Percentiles rank a stretch among this genome's conserved stretches.
These are phyloP conservation scores for Blastobasis adustella DNA, from an alignment of 2,888 invertebrate species.

Conservation along the genomic window DNA sequence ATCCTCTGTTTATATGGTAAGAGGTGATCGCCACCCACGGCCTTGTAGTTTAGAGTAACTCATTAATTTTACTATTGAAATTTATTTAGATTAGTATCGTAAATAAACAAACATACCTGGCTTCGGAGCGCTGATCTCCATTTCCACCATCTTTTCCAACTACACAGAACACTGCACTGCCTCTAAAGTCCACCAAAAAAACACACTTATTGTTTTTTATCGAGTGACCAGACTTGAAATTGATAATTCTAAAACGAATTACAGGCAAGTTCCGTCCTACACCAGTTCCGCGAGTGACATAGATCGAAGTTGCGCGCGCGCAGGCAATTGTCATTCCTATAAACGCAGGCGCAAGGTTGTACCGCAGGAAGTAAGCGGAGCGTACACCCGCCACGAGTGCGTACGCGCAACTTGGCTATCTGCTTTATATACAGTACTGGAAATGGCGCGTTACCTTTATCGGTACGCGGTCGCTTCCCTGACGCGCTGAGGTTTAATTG, in stretches of 20 bases:
- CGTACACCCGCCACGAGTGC: conserved; percentile 5
- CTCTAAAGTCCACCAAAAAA: background rate
- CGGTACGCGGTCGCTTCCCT: too few species aligned
- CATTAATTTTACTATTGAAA: background rate
- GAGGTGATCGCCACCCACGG: too few species aligned
- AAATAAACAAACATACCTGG: background rate
- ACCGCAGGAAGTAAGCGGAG: conserved; percentile 4
- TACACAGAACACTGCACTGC: background rate
- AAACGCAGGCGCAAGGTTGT: background rate
- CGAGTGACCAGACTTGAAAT: too few species aligned
- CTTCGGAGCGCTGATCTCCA: background rate
- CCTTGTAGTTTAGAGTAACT: too few species aligned
- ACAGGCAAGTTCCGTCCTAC: too few species aligned
- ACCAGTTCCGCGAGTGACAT: too few species aligned
- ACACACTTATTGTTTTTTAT: background rate
- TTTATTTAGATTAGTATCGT: background rate
- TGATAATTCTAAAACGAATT: too few species aligned
- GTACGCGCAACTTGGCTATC: background rate
- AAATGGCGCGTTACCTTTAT: background rate
- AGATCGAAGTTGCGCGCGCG: too few species aligned
- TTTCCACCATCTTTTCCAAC: background rate
- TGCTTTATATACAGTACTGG: conserved; percentile 2
- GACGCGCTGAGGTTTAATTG: too few species aligned
- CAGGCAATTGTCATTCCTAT: too few species aligned
- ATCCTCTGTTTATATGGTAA: too few species aligned